phyloP scores from a whole-genome alignment of 2,797 vertebrate genomes.

The Cossypha niveicapilla region DNA sequence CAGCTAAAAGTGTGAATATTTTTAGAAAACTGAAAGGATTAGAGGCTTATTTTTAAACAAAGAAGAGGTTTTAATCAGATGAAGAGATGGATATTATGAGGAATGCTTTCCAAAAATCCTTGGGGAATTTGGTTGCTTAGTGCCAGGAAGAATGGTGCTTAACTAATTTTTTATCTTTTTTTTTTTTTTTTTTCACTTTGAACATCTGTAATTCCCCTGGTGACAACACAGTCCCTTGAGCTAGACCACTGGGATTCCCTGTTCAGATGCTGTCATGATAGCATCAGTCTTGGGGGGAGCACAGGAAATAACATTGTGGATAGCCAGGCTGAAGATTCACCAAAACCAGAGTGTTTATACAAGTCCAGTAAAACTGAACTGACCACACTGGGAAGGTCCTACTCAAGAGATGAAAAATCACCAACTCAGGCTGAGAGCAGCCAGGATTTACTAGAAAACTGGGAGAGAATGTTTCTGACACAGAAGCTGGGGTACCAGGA shows the following conservation, averaged over 20 bases:
- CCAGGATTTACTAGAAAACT: background rate
- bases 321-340: background rate
- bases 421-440: background rate
- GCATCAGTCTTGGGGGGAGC: background rate
- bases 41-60: conserved; percentile 14
- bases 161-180: background rate
- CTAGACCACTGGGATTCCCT: background rate
- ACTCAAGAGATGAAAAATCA: background rate
- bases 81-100: background rate
- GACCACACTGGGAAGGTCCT: background rate
- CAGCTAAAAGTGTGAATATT: background rate
- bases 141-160: background rate
- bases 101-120: background rate
- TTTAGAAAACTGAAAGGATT: background rate
- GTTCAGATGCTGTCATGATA: background rate
- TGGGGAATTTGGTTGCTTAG: background rate
- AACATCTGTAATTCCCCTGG: background rate
- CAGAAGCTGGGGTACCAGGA: background rate
- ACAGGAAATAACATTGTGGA: background rate
- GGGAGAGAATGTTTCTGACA: background rate
- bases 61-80: background rate
- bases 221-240: background rate
- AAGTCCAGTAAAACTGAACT: background rate
- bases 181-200: background rate
- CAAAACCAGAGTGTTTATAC: background rate